Base-by-base conservation (phyloP, 2,888 invertebrate species). In the Neocrepidodera transversa region DNA sequence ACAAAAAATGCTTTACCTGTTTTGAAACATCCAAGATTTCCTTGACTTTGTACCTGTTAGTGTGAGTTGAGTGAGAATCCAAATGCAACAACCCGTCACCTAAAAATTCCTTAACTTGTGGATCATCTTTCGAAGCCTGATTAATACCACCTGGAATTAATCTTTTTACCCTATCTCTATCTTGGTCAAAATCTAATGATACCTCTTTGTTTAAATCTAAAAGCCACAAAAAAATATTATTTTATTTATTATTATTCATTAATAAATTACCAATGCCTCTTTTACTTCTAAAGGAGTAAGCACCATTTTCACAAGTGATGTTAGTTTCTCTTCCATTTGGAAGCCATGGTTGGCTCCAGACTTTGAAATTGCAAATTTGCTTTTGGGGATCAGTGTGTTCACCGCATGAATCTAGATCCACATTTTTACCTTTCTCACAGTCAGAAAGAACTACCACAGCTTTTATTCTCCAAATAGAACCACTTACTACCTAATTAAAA, bases 321-420 rank as follows among this genome's bases (percentile, higher is more conserved):
- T 71, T 66, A 1, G 82, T 73, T 73, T 81, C 75, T 58, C 75
- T 78, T 4, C 80, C 80, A 47, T 83, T 79, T 50, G 75, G 54
- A 18, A 84, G 63, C 87, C 87, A 87, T 2, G 85, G 82, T 67
- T 82, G 80, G 45, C 85, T 83, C 86, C 86, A 87, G 42, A 87
- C 79, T 52, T 76, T 67, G 28, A 86, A 72, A 28, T 79, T 64
- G 69, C 87, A 87, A 1, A 68, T 58, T 16, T 71, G 69, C 10
- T 70, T 70, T 18, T 42, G 23, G 11, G 53, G 72, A 54, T 73
- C 66, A 51, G 79, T 62, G 20, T 81, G 60, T 58, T 76, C 68
- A 64, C 82, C 81, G 48, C 72, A 65, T 1, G 54, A 18, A 11
- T 60, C 53, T 36, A 20, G 62, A 48, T 36, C 53, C 4, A 43